A percentile compares a stretch with the other conserved stretches of the same genome.
Conservation (phyloP, 2,797 vertebrate species). For the Enteromius unitaeniatus region DNA sequence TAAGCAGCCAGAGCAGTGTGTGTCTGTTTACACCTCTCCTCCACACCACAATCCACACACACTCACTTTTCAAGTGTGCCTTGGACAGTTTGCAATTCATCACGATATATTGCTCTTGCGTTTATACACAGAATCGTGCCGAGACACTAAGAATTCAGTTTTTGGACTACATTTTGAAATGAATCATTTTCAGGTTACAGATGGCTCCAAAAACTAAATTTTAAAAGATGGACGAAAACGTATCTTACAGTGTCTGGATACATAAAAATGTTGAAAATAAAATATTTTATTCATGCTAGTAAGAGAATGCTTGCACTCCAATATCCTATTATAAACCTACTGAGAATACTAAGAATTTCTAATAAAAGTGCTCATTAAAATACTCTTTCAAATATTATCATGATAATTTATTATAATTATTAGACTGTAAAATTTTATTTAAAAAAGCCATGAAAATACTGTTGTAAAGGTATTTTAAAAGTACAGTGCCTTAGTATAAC, state of each 20-base stretch:
- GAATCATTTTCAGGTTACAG: neutral
- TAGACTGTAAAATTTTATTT: neutral
- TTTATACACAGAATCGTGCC: slow-evolving; percentile 18
- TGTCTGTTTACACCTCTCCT: slow-evolving; percentile 50
- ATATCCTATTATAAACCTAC: neutral
- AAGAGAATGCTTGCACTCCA: neutral
- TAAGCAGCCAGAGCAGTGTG: slow-evolving; percentile 3
- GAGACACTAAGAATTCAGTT: slow-evolving; percentile 25
- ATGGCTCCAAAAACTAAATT: neutral
- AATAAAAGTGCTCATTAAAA: neutral
- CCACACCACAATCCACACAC: slow-evolving; percentile 38
- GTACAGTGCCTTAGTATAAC: neutral
- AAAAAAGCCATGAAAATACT: neutral
- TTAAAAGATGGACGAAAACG: neutral
- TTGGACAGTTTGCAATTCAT: slow-evolving; percentile 21
- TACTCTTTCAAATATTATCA: neutral
- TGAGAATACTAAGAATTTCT: neutral
- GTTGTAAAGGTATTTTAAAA: neutral
- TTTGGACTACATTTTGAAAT: neutral
- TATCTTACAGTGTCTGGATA: slow-evolving; percentile 4
- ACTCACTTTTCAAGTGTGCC: slow-evolving; percentile 23
- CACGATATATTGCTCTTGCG: slow-evolving; percentile 18
- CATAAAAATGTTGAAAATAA: neutral
- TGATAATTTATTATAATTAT: neutral
- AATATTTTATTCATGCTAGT: neutral